These are phyloP conservation scores for Nothura maculosa DNA, from an alignment of 2,797 vertebrate species.

Conservation along the genomic window DNA sequence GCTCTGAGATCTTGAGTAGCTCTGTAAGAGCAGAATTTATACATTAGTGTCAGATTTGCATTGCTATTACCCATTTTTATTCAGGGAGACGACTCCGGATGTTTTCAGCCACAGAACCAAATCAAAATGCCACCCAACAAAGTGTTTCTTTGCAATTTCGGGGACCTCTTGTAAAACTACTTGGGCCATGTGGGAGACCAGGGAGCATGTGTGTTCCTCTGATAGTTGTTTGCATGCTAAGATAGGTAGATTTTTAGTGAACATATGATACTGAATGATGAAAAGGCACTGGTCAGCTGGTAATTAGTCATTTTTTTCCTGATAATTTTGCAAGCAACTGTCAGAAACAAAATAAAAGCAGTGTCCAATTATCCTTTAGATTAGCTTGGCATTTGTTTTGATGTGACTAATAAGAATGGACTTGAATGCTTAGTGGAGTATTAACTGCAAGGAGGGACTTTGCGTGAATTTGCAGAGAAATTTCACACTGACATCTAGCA, in stretches of 20 bases:
- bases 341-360: constrained; percentile 23
- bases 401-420: not conserved
- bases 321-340: not conserved
- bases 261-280: not conserved
- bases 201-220: not conserved
- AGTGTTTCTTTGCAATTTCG: not conserved
- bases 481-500: not conserved
- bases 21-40: constrained; percentile 12
- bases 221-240: not conserved
- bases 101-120: not conserved
- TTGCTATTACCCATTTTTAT: not conserved
- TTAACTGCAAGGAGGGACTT: constrained; percentile 15
- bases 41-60: not conserved
- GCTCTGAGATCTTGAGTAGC: not conserved
- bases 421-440: not conserved
- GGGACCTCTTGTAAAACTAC: not conserved
- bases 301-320: constrained; percentile 8
- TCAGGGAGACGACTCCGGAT: not conserved
- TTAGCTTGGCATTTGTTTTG: not conserved
- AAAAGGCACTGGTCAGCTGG: constrained; percentile 9
- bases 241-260: not conserved
- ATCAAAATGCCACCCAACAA: not conserved
- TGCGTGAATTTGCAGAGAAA: not conserved
- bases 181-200: not conserved
- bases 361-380: not conserved